Base-by-base conservation (phyloP, 2,797 vertebrate genomes). In the Botia almorhae region DNA sequence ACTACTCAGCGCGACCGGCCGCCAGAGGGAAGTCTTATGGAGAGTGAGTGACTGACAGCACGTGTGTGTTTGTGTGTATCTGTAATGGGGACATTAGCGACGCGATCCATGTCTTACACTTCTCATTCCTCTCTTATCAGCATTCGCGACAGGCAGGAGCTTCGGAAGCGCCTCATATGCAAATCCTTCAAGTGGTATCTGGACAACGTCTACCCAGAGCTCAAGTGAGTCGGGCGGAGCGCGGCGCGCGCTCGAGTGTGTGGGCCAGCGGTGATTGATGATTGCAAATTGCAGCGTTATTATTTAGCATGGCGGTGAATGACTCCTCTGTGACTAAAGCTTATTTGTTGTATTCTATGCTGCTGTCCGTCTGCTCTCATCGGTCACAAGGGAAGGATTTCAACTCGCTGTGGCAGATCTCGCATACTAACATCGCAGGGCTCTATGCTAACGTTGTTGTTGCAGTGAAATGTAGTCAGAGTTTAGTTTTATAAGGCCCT, bases 171-270 rank as follows among this genome's bases (percentile, higher is more conserved):
- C 63, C 91, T 99, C 83, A 95, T 93, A 83, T 99, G 97, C 85
- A 96, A 93, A 89, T 93, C 94, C 80, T 99, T 99, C 90, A 95
- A 96, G 91, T 99, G 97, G 97, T 99, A 98, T 92, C 92, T 99
- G 92, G 96, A 98, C 87, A 97, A 95, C 0, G 94, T 99, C 86
- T 99, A 98, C 88, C 97, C 97, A 0, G 96, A 99, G 69, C 97
- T 99, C 85, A 96, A 96, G 97, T 98, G 94, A 61, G 89, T 80
- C 51, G 36, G 19, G 33, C 48, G 19, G 21, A 63, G 64, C 21
- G 56, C 23, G 23, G 81, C 76, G 72, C 74, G 76, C 69, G 61
- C 64, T 67, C 56, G 68, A 75, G 78, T 73, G 80, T 67, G 63
- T 13, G 65, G 0, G 19, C 16, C 46, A 12, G 65, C 29, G 80